These are phyloP conservation scores for Dinocampus coccinellae DNA, from an alignment of 2,888 invertebrate genomes.

Conservation along the genomic window DNA sequence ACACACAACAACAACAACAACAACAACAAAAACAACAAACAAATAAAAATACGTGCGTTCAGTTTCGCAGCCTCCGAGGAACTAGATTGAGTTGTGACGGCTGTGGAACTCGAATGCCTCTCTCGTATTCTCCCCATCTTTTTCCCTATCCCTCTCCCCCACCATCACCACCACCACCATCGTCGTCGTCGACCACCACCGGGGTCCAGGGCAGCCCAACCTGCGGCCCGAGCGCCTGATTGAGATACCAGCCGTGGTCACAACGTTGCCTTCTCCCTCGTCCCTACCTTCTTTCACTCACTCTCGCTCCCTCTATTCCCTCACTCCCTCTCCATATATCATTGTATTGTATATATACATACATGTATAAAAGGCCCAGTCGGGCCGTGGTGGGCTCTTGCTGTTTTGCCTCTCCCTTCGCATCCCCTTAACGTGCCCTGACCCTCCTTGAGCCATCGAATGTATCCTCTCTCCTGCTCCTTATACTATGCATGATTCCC, in stretches of 20 bases:
- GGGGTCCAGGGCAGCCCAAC: slow-evolving; percentile 63
- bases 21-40: background rate
- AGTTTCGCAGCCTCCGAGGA: slow-evolving; percentile 61
- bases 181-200: slow-evolving; percentile 53
- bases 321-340: slow-evolving; percentile 12
- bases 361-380: slow-evolving; percentile 13
- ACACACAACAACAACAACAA: background rate
- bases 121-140: slow-evolving; percentile 42
- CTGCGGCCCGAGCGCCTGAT: slow-evolving; percentile 63
- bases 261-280: slow-evolving; percentile 36
- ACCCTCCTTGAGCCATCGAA: slow-evolving; percentile 31
- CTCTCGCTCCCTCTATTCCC: slow-evolving; percentile 11
- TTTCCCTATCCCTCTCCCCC: background rate
- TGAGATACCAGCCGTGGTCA: slow-evolving; percentile 65
- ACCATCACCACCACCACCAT: slow-evolving; percentile 51
- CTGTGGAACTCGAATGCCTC: slow-evolving; percentile 59
- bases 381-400: too few species aligned
- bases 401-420: slow-evolving; percentile 20
- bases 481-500: slow-evolving; percentile 29
- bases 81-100: slow-evolving; percentile 70
- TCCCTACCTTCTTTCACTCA: too few species aligned
- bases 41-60: slow-evolving; percentile 46
- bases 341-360: background rate
- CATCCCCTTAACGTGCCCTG: slow-evolving; percentile 31
- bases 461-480: slow-evolving; percentile 35